Base-by-base conservation (phyloP, 2,797 vertebrate genomes). In the Natrix natrix region DNA sequence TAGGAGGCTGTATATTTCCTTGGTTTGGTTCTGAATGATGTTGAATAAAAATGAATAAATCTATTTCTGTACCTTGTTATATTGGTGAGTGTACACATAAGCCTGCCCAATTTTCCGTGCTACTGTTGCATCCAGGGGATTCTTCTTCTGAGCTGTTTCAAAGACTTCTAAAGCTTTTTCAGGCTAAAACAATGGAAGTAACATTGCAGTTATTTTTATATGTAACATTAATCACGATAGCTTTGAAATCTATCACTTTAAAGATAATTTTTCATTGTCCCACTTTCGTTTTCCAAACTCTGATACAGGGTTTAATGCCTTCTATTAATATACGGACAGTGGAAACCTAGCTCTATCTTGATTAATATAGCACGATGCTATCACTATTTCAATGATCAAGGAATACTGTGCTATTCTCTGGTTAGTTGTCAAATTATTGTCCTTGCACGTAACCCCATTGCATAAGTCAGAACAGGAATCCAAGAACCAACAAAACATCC, bases 161-260 rank as follows among this genome's bases (percentile, higher is more conserved):
- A 98, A 98, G 28, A 97, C 96, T 91, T 97, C 97, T 90, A 98
- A 96, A 55, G 98, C 98, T 95, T 98, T 98, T 83, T 98, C 98
- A 1, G 98, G 98, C 98, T 98, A 92, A 48, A 93, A 89, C 87
- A 92, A 48, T 66, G 83, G 63, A 83, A 93, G 66, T 66, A 92
- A 83, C 8, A 78, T 16, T 5, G 17, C n/a, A 52, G 48, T 69
- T 91, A 90, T 86, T 90, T 55, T 78, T 11, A n/a, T 60, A 13
- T 37, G 37, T 60, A 55, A 61, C 8, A 56, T 43, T n/a, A 24
- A 22, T 28, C 83, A 26, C 22, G 4, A 48, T 20, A 28, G 52
- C 32, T 88, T 37, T 59, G 63, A 5, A 12, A 8, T 88, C 69
- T 52, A 52, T 63, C 17, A 48, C 8, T 14, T 48, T 48, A 86